These are phyloP conservation scores for Hecatera dysodea DNA, from an alignment of 2,888 invertebrate species.

Conservation along the genomic window DNA sequence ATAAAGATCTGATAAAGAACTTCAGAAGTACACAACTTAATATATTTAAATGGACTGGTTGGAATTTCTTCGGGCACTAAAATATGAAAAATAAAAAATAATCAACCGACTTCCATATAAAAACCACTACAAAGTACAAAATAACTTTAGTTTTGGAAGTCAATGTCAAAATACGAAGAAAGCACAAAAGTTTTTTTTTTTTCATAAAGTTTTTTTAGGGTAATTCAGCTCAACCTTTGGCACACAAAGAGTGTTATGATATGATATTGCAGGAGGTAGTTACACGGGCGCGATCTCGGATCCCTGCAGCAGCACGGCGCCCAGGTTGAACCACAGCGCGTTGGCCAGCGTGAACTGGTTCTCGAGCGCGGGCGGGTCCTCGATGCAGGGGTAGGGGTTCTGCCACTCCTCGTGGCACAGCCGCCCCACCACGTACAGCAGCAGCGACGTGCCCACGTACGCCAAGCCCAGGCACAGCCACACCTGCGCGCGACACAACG, in stretches of 20 bases:
- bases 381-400: conserved; percentile 96
- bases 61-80: no score
- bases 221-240: neutral
- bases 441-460: conserved; percentile 94
- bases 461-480: conserved; percentile 97
- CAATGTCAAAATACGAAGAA: no score
- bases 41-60: no score
- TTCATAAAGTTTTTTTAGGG: no score
- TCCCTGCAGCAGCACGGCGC: conserved; percentile 96
- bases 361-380: conserved; percentile 95
- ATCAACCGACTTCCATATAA: no score
- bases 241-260: neutral
- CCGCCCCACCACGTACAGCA: conserved; percentile 95
- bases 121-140: no score
- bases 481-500: conserved; percentile 82
- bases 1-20: no score
- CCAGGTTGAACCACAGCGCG: conserved; percentile 97
- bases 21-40: no score
- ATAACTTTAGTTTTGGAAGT: no score
- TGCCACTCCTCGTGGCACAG: conserved; percentile 97
- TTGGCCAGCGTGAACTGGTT: conserved; percentile 96
- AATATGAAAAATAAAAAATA: no score
- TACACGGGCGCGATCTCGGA: conserved; percentile 97
- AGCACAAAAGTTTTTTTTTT: no score
- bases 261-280: conserved; percentile 83